phyloP scores from a whole-genome alignment of 2,797 vertebrate genomes.

The Fistularia tabacaria region DNA sequence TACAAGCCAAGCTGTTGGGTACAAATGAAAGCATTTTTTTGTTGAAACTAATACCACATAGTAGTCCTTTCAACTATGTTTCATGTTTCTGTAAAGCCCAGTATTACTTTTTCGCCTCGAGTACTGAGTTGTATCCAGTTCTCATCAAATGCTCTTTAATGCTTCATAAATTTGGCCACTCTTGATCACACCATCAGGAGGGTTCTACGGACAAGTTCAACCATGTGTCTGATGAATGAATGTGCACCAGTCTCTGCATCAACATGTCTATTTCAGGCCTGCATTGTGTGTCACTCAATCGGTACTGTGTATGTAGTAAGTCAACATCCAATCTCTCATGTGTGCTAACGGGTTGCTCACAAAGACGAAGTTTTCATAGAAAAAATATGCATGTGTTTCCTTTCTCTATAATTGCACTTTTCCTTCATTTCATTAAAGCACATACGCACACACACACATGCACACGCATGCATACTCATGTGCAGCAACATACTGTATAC shows the following conservation, averaged over 20 bases:
- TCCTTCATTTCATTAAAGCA: slow-evolving; percentile 31
- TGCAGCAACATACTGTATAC: too few relatives aligned
- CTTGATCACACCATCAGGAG: slow-evolving; percentile 17
- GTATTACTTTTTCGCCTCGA: too few relatives aligned
- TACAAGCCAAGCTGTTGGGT: too few relatives aligned
- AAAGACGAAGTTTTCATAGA: slow-evolving; percentile 39
- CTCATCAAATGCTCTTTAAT: background rate
- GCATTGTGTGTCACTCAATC: slow-evolving; percentile 69
- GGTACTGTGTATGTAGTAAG: slow-evolving; percentile 40
- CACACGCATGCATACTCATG: background rate
- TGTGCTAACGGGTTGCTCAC: slow-evolving; percentile 17
- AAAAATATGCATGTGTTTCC: slow-evolving; percentile 56
- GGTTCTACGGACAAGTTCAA: slow-evolving; percentile 18
- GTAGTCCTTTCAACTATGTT: too few relatives aligned
- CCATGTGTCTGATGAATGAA: slow-evolving; percentile 63
- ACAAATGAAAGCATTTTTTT: too few relatives aligned
- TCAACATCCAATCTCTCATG: slow-evolving; percentile 56
- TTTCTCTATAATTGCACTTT: slow-evolving; percentile 57
- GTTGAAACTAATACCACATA: too few relatives aligned
- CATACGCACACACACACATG: slow-evolving; percentile 7
- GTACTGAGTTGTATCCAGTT: too few relatives aligned
- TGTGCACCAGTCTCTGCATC: slow-evolving; percentile 46
- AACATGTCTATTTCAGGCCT: slow-evolving; percentile 69
- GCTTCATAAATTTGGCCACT: background rate
- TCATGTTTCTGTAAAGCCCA: too few relatives aligned